A percentile compares a stretch with the other conserved stretches of the same genome.
phyloP scores from a whole-genome alignment of 2,113 vertebrate species.

The Vulpes vulpes region DNA sequence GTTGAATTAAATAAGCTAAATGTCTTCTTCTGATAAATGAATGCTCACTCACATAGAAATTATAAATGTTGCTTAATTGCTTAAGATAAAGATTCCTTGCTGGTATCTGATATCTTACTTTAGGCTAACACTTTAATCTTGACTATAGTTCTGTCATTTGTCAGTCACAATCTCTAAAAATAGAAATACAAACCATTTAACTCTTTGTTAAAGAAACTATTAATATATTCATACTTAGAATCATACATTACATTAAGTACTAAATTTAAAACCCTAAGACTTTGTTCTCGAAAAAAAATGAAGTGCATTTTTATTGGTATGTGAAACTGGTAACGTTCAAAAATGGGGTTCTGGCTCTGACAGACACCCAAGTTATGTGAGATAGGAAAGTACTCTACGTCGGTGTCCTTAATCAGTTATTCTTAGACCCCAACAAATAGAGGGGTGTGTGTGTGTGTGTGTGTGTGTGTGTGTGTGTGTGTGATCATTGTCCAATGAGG shows the following conservation, averaged over 20 bases:
- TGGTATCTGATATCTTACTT: constrained; percentile 81
- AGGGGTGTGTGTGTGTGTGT: neutral
- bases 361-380: neutral
- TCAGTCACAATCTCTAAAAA: constrained; percentile 65
- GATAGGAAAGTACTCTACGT: fast-evolving
- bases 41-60: constrained; percentile 76
- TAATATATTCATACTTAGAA: neutral
- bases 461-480: neutral
- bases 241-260: neutral
- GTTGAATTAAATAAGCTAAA: constrained; percentile 83
- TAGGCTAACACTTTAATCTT: constrained; percentile 81
- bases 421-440: neutral
- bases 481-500: neutral
- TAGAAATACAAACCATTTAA: constrained; percentile 28
- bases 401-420: neutral
- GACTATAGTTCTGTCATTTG: constrained; percentile 66
- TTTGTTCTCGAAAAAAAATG: neutral
- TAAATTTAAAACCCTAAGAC: neutral
- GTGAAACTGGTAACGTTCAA: neutral
- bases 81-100: constrained; percentile 83
- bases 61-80: constrained; percentile 73
- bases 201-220: neutral
- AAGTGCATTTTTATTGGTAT: neutral
- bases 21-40: constrained; percentile 71
- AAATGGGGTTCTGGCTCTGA: neutral